Evolutionary conservation across 2,888 invertebrate species (phyloP).

Genomic region (Stenoptilia bipunctidactyla): DNA sequence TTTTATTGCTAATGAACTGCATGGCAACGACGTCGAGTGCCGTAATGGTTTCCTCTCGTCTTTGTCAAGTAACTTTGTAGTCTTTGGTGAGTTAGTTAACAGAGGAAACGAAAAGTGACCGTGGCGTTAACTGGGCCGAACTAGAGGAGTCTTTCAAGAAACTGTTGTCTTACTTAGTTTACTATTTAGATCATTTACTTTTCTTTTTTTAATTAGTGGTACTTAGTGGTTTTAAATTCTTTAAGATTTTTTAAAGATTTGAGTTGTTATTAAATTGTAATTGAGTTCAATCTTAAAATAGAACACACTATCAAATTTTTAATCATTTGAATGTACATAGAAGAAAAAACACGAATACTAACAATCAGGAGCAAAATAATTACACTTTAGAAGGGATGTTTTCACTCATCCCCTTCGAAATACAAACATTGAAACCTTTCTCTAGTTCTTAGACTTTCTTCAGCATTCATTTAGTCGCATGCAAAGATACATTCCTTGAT

Average conservation of each 20-base stretch:
- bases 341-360: too few relatives aligned
- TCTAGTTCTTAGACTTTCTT: constrained; percentile 60
- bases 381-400: constrained; percentile 4
- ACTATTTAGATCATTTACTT: too few relatives aligned
- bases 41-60: constrained; percentile 65
- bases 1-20: constrained; percentile 42
- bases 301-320: too few relatives aligned
- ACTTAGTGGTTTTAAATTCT: too few relatives aligned
- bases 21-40: constrained; percentile 49
- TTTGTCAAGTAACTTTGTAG: constrained; percentile 59
- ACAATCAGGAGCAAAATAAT: constrained; percentile 9
- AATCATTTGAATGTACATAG: too few relatives aligned
- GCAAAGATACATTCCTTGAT: constrained; percentile 55
- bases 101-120: constrained; percentile 12
- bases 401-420: constrained; percentile 36
- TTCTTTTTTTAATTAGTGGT: too few relatives aligned
- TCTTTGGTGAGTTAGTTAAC: too few relatives aligned
- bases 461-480: constrained; percentile 52
- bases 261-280: too few relatives aligned
- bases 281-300: too few relatives aligned
- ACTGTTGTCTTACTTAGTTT: too few relatives aligned
- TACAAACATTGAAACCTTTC: constrained; percentile 36
- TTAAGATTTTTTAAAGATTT: too few relatives aligned
- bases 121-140: not conserved
- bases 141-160: too few relatives aligned